Evolutionary conservation across 30 jellyfish, hydroid and myxozoan species (phyloP).

Genomic region (Pseudorhiza aurosa): DNA sequence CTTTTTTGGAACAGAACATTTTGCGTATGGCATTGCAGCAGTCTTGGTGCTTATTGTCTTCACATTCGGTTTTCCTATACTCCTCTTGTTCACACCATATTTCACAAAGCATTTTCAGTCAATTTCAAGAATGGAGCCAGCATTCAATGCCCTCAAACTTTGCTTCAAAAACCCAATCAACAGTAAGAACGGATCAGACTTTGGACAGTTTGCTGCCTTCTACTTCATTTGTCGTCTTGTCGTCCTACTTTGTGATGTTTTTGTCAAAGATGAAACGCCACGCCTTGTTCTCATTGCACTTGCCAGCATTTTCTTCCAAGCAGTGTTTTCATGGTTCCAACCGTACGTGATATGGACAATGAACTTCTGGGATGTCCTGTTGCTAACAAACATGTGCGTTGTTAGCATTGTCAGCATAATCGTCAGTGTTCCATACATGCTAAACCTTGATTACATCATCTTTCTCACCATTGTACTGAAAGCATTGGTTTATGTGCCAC

Average conservation of each 20-base stretch:
- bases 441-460: slow-evolving; percentile 16
- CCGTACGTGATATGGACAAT: slow-evolving; percentile 83
- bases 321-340: slow-evolving; percentile 72
- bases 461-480: slow-evolving; percentile 1
- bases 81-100: slow-evolving; percentile 80
- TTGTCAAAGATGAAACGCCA: slow-evolving; percentile 69
- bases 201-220: slow-evolving; percentile 79
- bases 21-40: slow-evolving; percentile 69
- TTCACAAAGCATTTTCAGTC: slow-evolving; percentile 41
- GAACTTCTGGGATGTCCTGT: slow-evolving; percentile 86
- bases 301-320: slow-evolving; percentile 65
- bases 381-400: slow-evolving; percentile 75
- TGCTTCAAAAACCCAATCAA: slow-evolving; percentile 69
- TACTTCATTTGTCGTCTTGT: slow-evolving; percentile 80
- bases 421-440: slow-evolving; percentile 75
- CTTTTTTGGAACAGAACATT: slow-evolving; percentile 61
- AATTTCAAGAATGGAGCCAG: slow-evolving; percentile 71
- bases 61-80: slow-evolving; percentile 78
- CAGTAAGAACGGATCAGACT: slow-evolving; percentile 31
- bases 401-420: slow-evolving; percentile 75
- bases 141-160: slow-evolving; percentile 61
- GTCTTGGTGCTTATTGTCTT: slow-evolving; percentile 53
- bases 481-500: slow-evolving; percentile 72
- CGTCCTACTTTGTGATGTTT: slow-evolving; percentile 52
- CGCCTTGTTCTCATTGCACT: slow-evolving; percentile 72